phyloP scores from a whole-genome alignment of 2,113 vertebrate species.

The Chaetorhynchus papuensis region DNA sequence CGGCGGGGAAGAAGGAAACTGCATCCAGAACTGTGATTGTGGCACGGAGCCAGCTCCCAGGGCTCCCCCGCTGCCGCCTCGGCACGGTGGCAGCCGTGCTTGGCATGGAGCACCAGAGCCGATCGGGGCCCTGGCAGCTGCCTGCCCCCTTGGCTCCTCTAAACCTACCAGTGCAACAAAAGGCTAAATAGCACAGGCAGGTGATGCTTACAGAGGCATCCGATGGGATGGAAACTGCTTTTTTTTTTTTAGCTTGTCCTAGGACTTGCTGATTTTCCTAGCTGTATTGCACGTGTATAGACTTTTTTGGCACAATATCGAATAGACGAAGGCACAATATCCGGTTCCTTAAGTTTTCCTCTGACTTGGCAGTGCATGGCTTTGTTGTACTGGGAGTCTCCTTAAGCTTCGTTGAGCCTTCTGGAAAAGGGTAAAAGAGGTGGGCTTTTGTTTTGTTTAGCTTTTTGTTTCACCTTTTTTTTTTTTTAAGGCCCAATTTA shows the following conservation, averaged over 20 bases:
- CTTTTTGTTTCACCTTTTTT: background rate
- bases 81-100: background rate
- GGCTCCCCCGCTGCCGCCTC: background rate
- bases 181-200: background rate
- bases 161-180: background rate
- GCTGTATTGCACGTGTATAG: fast-evolving
- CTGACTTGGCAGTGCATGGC: background rate
- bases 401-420: background rate
- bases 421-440: background rate
- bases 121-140: background rate
- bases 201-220: background rate
- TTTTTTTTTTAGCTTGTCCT: background rate
- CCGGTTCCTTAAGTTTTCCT: background rate
- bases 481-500: background rate
- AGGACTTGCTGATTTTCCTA: background rate
- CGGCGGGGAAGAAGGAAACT: background rate
- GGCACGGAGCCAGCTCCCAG: background rate
- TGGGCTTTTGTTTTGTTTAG: background rate
- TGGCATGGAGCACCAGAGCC: background rate
- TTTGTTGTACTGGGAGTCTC: background rate
- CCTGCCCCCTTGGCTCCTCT: background rate
- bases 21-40: background rate
- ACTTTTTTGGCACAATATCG: background rate
- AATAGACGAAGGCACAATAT: background rate
- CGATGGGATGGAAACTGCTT: background rate